Conservation (phyloP, 2,113 vertebrate species). For the Steatornis caripensis region DNA sequence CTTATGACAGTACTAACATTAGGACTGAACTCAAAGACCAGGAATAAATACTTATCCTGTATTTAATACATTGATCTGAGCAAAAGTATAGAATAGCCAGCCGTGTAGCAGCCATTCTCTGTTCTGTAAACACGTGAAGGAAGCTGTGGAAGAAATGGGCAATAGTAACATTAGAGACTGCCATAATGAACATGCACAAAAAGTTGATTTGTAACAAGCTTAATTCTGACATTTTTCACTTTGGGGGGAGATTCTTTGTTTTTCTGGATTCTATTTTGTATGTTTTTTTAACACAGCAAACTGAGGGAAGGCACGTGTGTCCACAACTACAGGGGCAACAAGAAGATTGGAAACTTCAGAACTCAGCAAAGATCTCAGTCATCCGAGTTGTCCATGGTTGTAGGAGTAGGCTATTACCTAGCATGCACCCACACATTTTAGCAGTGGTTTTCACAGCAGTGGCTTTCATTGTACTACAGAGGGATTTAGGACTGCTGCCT, state of each 20-base stretch:
- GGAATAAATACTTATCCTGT: not conserved
- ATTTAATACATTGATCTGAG: not conserved
- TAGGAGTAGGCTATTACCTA: not conserved
- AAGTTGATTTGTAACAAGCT: not conserved
- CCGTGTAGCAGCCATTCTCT: not conserved
- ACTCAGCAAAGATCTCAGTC: not conserved
- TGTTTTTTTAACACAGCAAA: not conserved
- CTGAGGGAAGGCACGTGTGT: not conserved
- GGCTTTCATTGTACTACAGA: not conserved
- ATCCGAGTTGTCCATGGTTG: rapidly evolving
- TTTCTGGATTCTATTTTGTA: not conserved
- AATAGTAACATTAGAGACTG: not conserved
- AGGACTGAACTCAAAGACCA: not conserved
- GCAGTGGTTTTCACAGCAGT: not conserved
- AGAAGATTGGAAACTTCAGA: not conserved
- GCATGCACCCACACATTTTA: not conserved
- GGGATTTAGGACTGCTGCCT: not conserved
- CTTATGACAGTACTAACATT: not conserved
- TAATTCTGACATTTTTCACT: not conserved
- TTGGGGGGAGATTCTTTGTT: not conserved
- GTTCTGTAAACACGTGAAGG: rapidly evolving
- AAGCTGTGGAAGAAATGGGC: not conserved
- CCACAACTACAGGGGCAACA: not conserved
- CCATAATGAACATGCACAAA: not conserved
- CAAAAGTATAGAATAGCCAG: not conserved